A percentile compares a stretch with the other conserved stretches of the same genome.
These are phyloP conservation scores for Tragelaphus imberbis DNA, from an alignment of 2,113 vertebrate species.

Conservation along the genomic window DNA sequence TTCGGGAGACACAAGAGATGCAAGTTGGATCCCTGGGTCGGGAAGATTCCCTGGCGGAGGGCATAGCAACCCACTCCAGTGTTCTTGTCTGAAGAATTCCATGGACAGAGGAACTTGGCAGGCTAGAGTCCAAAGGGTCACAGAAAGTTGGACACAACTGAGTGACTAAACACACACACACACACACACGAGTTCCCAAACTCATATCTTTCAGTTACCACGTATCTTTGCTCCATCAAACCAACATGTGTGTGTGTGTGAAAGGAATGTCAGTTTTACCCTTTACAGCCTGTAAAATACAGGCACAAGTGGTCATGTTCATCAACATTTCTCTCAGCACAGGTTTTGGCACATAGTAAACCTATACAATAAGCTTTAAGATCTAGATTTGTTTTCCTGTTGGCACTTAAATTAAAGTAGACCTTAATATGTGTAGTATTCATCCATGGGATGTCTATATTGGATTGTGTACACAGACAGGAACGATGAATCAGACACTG, in stretches of 20 bases:
- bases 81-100: not conserved
- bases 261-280: not conserved
- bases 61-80: not conserved
- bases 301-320: not conserved
- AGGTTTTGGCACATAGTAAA: not conserved
- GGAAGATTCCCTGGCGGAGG: not conserved
- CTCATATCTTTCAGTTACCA: not conserved
- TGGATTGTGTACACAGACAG: not conserved
- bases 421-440: not conserved
- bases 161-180: not conserved
- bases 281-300: not conserved
- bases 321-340: not conserved
- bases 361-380: not conserved
- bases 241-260: not conserved
- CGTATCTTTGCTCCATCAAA: not conserved
- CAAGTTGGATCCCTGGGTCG: accelerated
- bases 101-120: not conserved
- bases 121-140: not conserved
- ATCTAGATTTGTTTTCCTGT: not conserved
- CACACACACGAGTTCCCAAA: not conserved
- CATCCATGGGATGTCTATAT: not conserved
- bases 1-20: not conserved
- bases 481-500: not conserved
- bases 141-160: not conserved
- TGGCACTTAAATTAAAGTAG: not conserved